A percentile compares a stretch with the other conserved stretches of the same genome.
phyloP scores from a whole-genome alignment of 2,797 vertebrate species.

The Loris lydekkerianus region DNA sequence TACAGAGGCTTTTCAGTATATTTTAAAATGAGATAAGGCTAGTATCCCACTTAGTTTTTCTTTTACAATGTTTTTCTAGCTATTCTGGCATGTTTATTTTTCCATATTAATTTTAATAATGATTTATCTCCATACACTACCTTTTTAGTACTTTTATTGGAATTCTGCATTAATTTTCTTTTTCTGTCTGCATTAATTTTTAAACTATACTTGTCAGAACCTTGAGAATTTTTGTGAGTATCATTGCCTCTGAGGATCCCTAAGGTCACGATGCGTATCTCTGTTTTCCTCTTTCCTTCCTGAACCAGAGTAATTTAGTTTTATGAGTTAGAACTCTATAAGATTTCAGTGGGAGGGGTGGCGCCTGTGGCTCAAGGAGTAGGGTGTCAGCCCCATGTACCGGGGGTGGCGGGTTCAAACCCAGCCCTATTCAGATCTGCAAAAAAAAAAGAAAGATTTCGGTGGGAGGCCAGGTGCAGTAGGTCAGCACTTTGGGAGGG shows the following conservation, averaged over 20 bases:
- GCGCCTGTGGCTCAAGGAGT: no score
- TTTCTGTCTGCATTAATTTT: not conserved
- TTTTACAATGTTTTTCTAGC: not conserved
- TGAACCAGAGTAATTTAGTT: not conserved
- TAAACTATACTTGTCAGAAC: not conserved
- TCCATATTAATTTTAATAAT: not conserved
- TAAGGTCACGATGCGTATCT: not conserved
- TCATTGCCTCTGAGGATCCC: not conserved
- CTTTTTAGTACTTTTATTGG: not conserved
- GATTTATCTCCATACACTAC: not conserved
- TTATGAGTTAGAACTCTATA: not conserved
- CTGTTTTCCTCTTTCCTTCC: not conserved
- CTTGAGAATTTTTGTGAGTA: not conserved
- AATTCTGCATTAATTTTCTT: not conserved
- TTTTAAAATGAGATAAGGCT: not conserved
- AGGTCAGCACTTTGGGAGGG: no score
- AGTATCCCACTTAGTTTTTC: not conserved
- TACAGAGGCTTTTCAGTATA: not conserved
- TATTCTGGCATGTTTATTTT: not conserved
- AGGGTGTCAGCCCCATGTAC: no score
- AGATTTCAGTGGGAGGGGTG: not conserved
- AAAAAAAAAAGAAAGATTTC: no score
- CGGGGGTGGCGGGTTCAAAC: no score
- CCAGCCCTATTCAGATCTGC: no score
- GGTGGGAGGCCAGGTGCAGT: no score